A percentile compares a stretch with the other conserved stretches of the same genome.
phyloP scores from a whole-genome alignment of 2,797 vertebrate species.

The Gastrophryne carolinensis region DNA sequence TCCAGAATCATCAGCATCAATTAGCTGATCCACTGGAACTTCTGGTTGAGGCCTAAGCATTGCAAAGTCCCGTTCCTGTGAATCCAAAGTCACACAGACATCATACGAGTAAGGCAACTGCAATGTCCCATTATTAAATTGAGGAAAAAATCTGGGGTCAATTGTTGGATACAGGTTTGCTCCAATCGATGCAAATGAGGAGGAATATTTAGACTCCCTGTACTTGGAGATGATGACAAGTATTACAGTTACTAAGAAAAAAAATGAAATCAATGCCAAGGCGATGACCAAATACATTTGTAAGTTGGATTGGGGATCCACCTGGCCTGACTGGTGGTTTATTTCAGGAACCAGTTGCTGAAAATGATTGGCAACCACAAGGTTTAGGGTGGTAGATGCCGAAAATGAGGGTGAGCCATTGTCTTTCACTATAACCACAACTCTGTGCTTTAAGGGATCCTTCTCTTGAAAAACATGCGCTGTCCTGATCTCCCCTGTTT shows the following conservation, averaged over 20 bases:
- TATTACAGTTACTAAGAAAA: constrained; percentile 58
- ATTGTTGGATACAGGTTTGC: constrained; percentile 16
- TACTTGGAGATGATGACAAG: constrained; percentile 8
- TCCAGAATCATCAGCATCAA: constrained; percentile 41
- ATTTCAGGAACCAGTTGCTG: constrained; percentile 57
- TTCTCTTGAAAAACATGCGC: constrained; percentile 54
- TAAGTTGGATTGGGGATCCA: constrained; percentile 42
- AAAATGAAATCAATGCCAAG: constrained; percentile 65
- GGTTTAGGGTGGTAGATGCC: constrained; percentile 54
- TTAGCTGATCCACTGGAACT: constrained; percentile 28
- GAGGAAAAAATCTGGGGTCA: constrained; percentile 24
- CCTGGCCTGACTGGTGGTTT: neutral
- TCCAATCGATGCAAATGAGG: neutral
- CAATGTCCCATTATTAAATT: constrained; percentile 25
- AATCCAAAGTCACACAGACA: constrained; percentile 33
- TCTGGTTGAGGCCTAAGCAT: constrained; percentile 1
- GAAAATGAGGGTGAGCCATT: constrained; percentile 57
- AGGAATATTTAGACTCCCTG: neutral
- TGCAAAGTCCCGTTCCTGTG: constrained; percentile 25
- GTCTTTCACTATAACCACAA: constrained; percentile 56
- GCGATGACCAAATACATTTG: constrained; percentile 52
- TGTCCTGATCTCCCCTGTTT: constrained; percentile 58
- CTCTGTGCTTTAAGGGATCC: constrained; percentile 45
- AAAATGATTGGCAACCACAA: constrained; percentile 55
- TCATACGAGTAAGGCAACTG: constrained; percentile 32